Base-by-base conservation (phyloP, 1,140 invertebrate genomes). In the Coboldia fuscipes region DNA sequence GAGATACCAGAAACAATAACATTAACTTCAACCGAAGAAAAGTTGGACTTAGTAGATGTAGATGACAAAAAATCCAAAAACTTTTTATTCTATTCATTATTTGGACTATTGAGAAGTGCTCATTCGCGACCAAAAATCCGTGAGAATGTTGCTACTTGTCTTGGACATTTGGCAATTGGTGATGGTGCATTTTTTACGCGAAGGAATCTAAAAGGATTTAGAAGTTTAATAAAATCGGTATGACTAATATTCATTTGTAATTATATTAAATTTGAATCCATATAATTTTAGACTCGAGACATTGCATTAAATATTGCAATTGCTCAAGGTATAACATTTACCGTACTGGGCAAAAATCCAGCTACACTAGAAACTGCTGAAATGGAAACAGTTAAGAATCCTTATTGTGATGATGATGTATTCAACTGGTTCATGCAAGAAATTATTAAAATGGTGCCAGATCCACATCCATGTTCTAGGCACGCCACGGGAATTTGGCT, bases 381-480 rank as follows among this genome's bases (percentile, higher is more conserved):
- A 42, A 54, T 66, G 19, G 65, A 68, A 4, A 66, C 78, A 2
- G 13, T 3, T 21, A 30, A 38, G 0, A 54, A 49, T 40, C 10
- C 32, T 0, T 44, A 54, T 28, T 54, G 49, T 37, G 40, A 66
- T 37, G 65, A 75, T 40, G 51, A 63, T 33, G 46, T 68, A 3
- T 56, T 85, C 10, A 61, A 66, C 28, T 71, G 70, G 58, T 59
- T 88, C 29, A 45, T 86, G 4, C 59, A 64, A 23, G 62, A 75
- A 43, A 52, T 92, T 14, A 63, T 90, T 21, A 65, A 65, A 24
- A 63, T 73, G 38, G 68, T 75, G 1, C 54, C 54, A 40, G 68
- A 74, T 44, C 65, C 72, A 0, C 85, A 93, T 65, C 85, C 82
- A 4, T 78, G 85, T 50, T 74, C 79, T 4, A 68, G 82, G 60